Base-by-base conservation (phyloP, 2,113 vertebrate genomes). In the Poeciliopsis occidentalis region DNA sequence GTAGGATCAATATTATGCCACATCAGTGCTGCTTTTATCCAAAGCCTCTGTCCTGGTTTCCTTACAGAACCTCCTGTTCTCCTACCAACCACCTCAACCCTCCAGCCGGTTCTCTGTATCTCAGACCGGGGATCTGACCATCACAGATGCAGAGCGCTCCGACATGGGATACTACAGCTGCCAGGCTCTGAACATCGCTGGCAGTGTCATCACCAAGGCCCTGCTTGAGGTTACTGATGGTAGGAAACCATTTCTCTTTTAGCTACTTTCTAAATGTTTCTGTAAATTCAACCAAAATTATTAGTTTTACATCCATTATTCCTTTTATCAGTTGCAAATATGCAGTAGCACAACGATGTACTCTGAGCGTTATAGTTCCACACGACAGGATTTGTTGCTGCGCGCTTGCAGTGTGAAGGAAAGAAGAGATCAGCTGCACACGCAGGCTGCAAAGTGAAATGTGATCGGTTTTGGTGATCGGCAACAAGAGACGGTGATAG, bases 131-230 rank as follows among this genome's bases (percentile, higher is more conserved):
- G 98, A 99, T 83, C 96, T 99, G 88, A 99, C 98, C 71, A 96
- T 99, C 92, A 97, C 96, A 5, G 96, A 96, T 2, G 96, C 97
- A 64, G 96, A 97, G 88, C 92, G 96, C 77, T 96, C 96, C 62
- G 98, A 99, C 79, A 93, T 96, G 78, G 98, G 98, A 0, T 98
- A 97, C 85, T 99, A 99, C 73, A 99, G 97, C 92, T 99, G 98
- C 93, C 98, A 99, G 95, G 98, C 98, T 60, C 95, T 99, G 80
- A 99, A 99, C 92, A 98, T 99, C 65, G 98, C 98, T 0, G 98
- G 98, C 87, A 99, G 97, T 72, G 98, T 99, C 88, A 99, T 97
- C 92, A 99, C 97, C 88, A 99, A 99, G 90, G 98, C 97, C 57
- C 96, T 98, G 86, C 94, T 99, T 85, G 98, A 99, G 93, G 97